Evolutionary conservation across 2,113 vertebrate species (phyloP), one percentile per base, ranked within the genome.

Genomic region (Uropsilus gracilis): DNA sequence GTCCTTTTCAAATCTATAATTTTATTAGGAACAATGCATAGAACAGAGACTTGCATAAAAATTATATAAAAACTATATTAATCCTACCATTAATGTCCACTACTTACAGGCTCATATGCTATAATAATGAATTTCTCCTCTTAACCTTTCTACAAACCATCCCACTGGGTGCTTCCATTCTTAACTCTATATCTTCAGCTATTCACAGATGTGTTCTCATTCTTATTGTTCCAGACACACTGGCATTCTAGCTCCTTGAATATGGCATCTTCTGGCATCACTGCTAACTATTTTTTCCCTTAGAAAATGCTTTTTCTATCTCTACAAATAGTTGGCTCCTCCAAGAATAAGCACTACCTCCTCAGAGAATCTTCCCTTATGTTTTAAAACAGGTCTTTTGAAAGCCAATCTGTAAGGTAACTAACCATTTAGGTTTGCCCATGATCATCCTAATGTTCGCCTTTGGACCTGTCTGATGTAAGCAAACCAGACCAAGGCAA

Each of bases 1-100:
- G 97, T 95, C 90, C 34, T 95, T 97, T 97, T 96, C 80, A 88
- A 88, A 37, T 96, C 39, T 94, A 94, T 98, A 96, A 94, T 97
- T 96, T 96, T 95, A 93, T 95, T 94, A 80, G 63, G 88, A 86
- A 89, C 80, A 42, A 39, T 37, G 53, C 91, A 97, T 57, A 69
- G 63, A 95, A 90, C 83, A 96, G 89, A 77, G 2, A 14, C 3
- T 9, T 80, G 18, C 24, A 17, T 71, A 77, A 64, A 59, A 96
- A 95, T 95, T 96, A n/a, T 95, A 94, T 85, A 90, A n/a, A n/a
- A n/a, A n/a, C n/a, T n/a, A n/a, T n/a, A n/a, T n/a, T n/a, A n/a
- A n/a, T n/a, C n/a, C n/a, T 96, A 97, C 77, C 88, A 97, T 64
- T 95, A 89, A 87, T 92, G 83, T 63, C 75, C 20, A 53, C 16